These are phyloP conservation scores for Poeciliopsis paucimaculata DNA, from an alignment of 2,797 vertebrate species.

Conservation along the genomic window DNA sequence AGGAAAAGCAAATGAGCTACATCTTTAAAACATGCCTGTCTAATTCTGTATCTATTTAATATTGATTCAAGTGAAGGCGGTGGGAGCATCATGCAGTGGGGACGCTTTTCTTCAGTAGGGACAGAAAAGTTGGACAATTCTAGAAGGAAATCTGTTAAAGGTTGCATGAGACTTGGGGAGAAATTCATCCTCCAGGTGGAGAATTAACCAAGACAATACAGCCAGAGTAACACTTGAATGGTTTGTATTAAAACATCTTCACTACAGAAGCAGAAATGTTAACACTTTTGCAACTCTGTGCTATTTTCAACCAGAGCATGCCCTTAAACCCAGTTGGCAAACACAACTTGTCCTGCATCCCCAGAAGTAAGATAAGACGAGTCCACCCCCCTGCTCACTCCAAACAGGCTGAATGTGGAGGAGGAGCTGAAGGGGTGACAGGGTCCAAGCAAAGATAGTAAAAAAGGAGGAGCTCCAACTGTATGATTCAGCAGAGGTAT, in stretches of 20 bases:
- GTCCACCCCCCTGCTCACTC: slow-evolving; percentile 10
- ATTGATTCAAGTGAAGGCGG: neutral
- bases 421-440: slow-evolving; percentile 37
- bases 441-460: slow-evolving; percentile 46
- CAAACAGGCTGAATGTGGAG: slow-evolving; percentile 4
- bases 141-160: neutral
- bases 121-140: neutral
- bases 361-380: slow-evolving; percentile 59
- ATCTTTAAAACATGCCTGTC: neutral
- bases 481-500: slow-evolving; percentile 82
- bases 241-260: neutral
- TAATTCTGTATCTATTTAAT: neutral
- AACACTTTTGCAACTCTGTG: slow-evolving; percentile 25
- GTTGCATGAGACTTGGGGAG: neutral
- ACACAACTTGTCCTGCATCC: slow-evolving; percentile 31
- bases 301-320: slow-evolving; percentile 51
- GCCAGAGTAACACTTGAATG: neutral
- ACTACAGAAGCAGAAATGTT: slow-evolving; percentile 5
- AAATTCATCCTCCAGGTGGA: neutral
- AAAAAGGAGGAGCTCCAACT: slow-evolving; percentile 69
- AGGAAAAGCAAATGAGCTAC: neutral
- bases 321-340: slow-evolving; percentile 62
- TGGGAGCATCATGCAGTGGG: neutral
- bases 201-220: neutral
- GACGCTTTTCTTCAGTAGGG: neutral